phyloP scores from a whole-genome alignment of 1,140 invertebrate species.

The Zaprionus kolodkinae region DNA sequence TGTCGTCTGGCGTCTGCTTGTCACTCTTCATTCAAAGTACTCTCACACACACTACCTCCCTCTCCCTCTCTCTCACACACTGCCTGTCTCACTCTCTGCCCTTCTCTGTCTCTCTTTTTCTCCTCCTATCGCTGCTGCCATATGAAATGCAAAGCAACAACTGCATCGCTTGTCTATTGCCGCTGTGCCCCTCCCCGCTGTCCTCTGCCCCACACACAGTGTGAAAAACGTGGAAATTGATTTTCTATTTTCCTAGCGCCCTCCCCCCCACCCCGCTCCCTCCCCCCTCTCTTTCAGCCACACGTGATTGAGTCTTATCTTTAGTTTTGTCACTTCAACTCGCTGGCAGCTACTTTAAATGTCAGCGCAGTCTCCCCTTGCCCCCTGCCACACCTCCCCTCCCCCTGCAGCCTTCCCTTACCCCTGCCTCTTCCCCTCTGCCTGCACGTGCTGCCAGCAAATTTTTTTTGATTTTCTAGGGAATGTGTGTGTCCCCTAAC shows the following conservation, averaged over 20 bases:
- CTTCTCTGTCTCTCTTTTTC: not conserved
- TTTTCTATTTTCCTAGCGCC: constrained; percentile 75
- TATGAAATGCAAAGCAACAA: constrained; percentile 79
- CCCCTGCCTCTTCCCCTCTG: not conserved
- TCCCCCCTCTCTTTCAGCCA: constrained; percentile 51
- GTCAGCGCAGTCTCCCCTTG: constrained; percentile 56
- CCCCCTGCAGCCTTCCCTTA: not conserved
- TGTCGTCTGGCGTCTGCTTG: constrained; percentile 47
- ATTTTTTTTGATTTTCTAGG: constrained; percentile 55
- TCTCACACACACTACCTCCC: not conserved
- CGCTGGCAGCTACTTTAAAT: constrained; percentile 81
- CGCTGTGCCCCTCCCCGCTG: not conserved
- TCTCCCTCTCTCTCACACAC: not conserved
- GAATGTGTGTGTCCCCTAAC: constrained; percentile 32
- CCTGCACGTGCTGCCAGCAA: constrained; percentile 63
- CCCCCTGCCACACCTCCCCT: not conserved
- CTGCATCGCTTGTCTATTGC: constrained; percentile 63
- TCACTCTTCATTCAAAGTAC: constrained; percentile 73
- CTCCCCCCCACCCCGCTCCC: constrained; percentile 15
- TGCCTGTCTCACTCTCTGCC: not conserved
- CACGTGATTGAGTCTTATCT: constrained; percentile 82
- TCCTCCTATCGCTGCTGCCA: constrained; percentile 28
- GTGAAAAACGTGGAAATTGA: constrained; percentile 78
- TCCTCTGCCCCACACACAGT: not conserved
- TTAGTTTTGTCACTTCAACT: constrained; percentile 80